These are phyloP conservation scores for Druon quercuslanigerum DNA, from an alignment of 1,140 invertebrate species.

Conservation along the genomic window DNA sequence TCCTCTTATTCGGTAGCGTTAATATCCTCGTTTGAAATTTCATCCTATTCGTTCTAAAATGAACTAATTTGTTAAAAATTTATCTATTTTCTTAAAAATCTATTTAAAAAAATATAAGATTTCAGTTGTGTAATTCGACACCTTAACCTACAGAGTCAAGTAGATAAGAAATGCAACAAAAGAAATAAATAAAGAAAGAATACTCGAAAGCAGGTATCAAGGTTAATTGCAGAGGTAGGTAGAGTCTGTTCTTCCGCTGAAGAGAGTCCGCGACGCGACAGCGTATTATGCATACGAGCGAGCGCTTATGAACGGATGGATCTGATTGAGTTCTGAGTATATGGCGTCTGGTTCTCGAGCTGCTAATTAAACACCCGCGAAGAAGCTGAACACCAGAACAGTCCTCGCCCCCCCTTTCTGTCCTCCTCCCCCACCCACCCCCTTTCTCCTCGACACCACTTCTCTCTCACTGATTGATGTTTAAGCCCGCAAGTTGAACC, in stretches of 20 bases:
- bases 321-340: slow-evolving; percentile 76
- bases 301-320: slow-evolving; percentile 71
- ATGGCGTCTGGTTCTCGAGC: slow-evolving; percentile 73
- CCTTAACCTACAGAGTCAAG: background rate
- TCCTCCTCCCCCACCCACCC: slow-evolving; percentile 29
- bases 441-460: slow-evolving; percentile 41
- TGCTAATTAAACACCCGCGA: slow-evolving; percentile 75
- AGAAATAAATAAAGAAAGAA: background rate
- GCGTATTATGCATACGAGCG: slow-evolving; percentile 72
- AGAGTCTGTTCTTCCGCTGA: background rate
- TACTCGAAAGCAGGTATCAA: slow-evolving; percentile 23
- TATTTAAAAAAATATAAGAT: background rate
- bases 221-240: slow-evolving; percentile 15
- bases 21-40: no score
- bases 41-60: no score
- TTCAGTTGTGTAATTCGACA: background rate
- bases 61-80: no score
- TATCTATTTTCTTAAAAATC: no score
- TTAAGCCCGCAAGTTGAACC: slow-evolving; percentile 68
- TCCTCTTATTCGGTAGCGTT: background rate
- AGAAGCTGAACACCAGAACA: slow-evolving; percentile 56
- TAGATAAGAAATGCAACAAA: background rate
- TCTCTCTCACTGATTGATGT: slow-evolving; percentile 70
- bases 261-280: slow-evolving; percentile 38
- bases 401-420: slow-evolving; percentile 2